Percentiles rank a stretch among this genome's conserved stretches.
Conservation (phyloP, 92 coral and sea anemone genomes). For the Zoanthus sociatus region DNA sequence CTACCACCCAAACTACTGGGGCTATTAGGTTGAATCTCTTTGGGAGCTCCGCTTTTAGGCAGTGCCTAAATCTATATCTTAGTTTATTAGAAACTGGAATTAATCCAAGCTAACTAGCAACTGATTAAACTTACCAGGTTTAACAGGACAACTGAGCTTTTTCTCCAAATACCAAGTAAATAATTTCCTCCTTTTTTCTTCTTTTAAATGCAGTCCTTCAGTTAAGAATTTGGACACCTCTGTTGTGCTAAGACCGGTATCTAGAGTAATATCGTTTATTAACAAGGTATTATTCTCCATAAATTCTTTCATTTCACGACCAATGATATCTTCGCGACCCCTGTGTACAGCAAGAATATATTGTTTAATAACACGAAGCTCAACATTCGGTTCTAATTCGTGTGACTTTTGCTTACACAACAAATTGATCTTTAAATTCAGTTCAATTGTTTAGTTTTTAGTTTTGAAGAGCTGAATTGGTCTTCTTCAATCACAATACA, state of each 20-base stretch:
- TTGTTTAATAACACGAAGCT: background rate
- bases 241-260: slow-evolving; percentile 87
- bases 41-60: too few species aligned
- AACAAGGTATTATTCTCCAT: slow-evolving; percentile 90
- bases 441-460: too few species aligned
- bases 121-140: slow-evolving; percentile 65
- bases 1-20: too few species aligned
- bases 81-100: too few species aligned
- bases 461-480: too few species aligned
- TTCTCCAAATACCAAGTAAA: slow-evolving; percentile 94
- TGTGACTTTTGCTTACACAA: too few species aligned
- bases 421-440: too few species aligned
- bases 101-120: background rate
- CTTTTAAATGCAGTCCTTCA: slow-evolving; percentile 89
- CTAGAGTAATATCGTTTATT: slow-evolving; percentile 83
- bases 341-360: slow-evolving; percentile 44
- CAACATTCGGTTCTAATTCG: too few species aligned
- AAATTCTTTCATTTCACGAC: slow-evolving; percentile 93
- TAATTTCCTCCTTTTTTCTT: slow-evolving; percentile 81
- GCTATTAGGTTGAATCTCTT: too few species aligned
- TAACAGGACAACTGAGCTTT: slow-evolving; percentile 76
- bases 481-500: too few species aligned
- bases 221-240: slow-evolving; percentile 85
- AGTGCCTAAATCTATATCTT: too few species aligned
- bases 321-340: slow-evolving; percentile 95